Conservation (phyloP, 2,113 vertebrate species). For the Oreochromis aureus region DNA sequence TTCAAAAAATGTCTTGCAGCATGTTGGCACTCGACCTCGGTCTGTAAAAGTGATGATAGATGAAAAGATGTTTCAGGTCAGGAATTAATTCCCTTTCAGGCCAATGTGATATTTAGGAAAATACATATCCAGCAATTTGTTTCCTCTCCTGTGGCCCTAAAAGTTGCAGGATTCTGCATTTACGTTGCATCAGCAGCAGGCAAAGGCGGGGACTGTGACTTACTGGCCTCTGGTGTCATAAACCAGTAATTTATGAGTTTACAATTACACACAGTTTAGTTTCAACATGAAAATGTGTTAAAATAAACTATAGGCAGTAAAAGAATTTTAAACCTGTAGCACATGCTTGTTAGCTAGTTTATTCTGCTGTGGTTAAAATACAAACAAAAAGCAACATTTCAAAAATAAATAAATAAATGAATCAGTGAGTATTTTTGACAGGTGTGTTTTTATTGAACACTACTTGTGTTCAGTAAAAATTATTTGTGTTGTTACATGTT, state of each 20-base stretch:
- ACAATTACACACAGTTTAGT: background rate
- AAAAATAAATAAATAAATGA: background rate
- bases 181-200: accelerated
- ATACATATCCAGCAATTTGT: background rate
- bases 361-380: no score
- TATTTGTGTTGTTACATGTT: background rate
- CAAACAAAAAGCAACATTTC: no score
- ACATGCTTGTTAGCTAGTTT: no score
- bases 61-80: background rate
- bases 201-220: no score
- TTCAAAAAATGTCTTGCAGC: accelerated
- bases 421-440: background rate
- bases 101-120: background rate
- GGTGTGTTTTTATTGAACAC: background rate
- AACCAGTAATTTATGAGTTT: no score
- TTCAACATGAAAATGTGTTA: background rate
- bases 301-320: background rate
- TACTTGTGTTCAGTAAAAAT: background rate
- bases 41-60: background rate
- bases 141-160: background rate
- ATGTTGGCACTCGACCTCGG: accelerated
- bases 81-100: background rate
- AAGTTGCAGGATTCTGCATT: background rate
- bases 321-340: no score
- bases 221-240: no score